Evolutionary conservation across 2,113 vertebrate species (phyloP).

Genomic region (Furnarius figulus): DNA sequence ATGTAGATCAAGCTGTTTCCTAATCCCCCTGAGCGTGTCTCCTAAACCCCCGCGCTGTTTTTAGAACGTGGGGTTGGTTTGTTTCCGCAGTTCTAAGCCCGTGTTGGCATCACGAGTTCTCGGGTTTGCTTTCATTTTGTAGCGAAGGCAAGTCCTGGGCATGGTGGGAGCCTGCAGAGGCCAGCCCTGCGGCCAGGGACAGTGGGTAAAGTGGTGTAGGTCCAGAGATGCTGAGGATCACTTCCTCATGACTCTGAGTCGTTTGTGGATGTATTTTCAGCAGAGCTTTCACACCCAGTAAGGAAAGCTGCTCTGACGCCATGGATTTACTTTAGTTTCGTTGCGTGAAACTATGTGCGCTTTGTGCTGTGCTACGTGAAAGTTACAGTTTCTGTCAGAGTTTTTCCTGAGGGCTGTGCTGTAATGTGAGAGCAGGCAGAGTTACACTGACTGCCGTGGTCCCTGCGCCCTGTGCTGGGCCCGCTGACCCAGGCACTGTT

Average conservation of each 20-base stretch:
- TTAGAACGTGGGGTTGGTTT: rapidly evolving
- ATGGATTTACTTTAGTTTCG: background rate
- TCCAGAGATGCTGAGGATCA: background rate
- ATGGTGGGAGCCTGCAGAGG: background rate
- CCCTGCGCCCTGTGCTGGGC: background rate
- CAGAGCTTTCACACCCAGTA: background rate
- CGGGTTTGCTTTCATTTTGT: rapidly evolving
- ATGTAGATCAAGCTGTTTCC: rapidly evolving
- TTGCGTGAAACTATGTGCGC: background rate
- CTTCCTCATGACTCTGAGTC: background rate
- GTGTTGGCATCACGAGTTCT: background rate
- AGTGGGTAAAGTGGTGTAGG: too few species aligned
- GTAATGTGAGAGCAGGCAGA: background rate
- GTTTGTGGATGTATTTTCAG: rapidly evolving
- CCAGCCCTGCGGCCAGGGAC: too few species aligned
- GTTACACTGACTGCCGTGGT: rapidly evolving
- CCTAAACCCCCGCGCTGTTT: background rate
- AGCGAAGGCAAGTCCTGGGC: background rate
- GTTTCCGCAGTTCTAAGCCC: rapidly evolving
- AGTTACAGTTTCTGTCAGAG: background rate
- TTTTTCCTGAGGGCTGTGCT: background rate
- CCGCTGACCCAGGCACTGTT: background rate
- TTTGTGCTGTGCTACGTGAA: background rate
- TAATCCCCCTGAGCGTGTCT: rapidly evolving
- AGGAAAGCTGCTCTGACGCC: rapidly evolving